Percentiles rank a stretch among this genome's conserved stretches.
Conservation (phyloP, 2,888 invertebrate species). For the Drosophila paucipuncta region DNA sequence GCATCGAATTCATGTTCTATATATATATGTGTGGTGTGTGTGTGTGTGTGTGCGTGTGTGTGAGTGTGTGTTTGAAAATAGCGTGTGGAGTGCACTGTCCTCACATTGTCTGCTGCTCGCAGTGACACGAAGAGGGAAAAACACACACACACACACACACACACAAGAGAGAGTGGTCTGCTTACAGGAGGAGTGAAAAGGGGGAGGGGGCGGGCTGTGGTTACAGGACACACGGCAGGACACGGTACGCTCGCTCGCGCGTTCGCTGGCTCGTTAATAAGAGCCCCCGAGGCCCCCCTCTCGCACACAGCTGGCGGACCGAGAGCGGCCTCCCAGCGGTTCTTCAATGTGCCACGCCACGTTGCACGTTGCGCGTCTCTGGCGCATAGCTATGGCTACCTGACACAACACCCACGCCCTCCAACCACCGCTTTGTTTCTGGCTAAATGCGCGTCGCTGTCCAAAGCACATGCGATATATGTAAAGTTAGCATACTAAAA, state of each 20-base stretch:
- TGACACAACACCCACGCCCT: slow-evolving; percentile 4
- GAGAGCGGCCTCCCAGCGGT: slow-evolving; percentile 17
- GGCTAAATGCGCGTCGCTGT: slow-evolving; percentile 76
- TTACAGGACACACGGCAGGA: slow-evolving; percentile 56
- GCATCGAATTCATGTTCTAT: slow-evolving; percentile 56
- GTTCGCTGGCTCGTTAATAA: slow-evolving; percentile 79
- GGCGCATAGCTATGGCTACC: slow-evolving; percentile 28
- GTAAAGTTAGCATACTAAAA: slow-evolving; percentile 20
- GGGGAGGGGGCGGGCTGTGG: neutral
- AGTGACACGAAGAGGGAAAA: slow-evolving; percentile 22
- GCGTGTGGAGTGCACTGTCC: slow-evolving; percentile 76
- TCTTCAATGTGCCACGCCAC: slow-evolving; percentile 11
- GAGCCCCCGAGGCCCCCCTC: slow-evolving; percentile 60
- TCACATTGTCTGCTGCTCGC: slow-evolving; percentile 69
- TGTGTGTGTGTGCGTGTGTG: slow-evolving; percentile 37
- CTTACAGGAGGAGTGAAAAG: neutral
- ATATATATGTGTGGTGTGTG: slow-evolving; percentile 39
- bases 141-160: slow-evolving; percentile 11
- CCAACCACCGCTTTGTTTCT: slow-evolving; percentile 29
- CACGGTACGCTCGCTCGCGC: slow-evolving; percentile 60
- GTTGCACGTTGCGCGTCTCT: slow-evolving; percentile 19
- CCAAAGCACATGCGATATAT: slow-evolving; percentile 68
- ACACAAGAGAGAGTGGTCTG: neutral
- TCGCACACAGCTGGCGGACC: slow-evolving; percentile 18
- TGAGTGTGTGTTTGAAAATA: slow-evolving; percentile 47